These are phyloP conservation scores for Drosophila insularis DNA, from an alignment of 1,140 invertebrate genomes.

Conservation along the genomic window DNA sequence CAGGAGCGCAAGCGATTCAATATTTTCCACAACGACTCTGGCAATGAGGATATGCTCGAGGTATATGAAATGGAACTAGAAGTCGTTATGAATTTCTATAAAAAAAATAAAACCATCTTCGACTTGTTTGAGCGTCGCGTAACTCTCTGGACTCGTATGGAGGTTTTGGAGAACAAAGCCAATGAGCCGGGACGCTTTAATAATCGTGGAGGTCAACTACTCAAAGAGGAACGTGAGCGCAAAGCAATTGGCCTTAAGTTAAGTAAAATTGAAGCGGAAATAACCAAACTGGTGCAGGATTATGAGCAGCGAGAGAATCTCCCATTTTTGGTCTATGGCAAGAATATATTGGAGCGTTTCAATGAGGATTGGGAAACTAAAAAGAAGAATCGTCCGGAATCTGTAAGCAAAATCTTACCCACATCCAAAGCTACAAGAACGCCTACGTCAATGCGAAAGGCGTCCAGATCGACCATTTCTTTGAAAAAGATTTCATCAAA, in stretches of 20 bases:
- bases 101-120: constrained; percentile 86
- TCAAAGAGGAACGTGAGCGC: constrained; percentile 91
- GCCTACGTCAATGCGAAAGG: no score
- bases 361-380: constrained; percentile 83
- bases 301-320: constrained; percentile 83
- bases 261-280: constrained; percentile 86
- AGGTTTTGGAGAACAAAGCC: constrained; percentile 87
- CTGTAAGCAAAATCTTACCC: no score
- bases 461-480: no score
- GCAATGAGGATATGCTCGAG: constrained; percentile 88
- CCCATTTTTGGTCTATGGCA: constrained; percentile 85
- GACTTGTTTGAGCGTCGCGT: constrained; percentile 85
- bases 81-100: constrained; percentile 86
- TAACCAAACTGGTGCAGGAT: constrained; percentile 82
- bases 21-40: constrained; percentile 84
- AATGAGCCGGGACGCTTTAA: constrained; percentile 90
- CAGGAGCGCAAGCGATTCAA: constrained; percentile 85
- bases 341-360: constrained; percentile 84
- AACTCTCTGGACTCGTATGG: constrained; percentile 86
- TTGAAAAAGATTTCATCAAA: no score
- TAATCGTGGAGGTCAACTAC: constrained; percentile 91
- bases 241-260: constrained; percentile 87
- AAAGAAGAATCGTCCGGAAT: no score
- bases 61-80: constrained; percentile 88
- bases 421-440: no score